phyloP scores from a whole-genome alignment of 1,140 invertebrate species.

The Drosophila kikkawai region DNA sequence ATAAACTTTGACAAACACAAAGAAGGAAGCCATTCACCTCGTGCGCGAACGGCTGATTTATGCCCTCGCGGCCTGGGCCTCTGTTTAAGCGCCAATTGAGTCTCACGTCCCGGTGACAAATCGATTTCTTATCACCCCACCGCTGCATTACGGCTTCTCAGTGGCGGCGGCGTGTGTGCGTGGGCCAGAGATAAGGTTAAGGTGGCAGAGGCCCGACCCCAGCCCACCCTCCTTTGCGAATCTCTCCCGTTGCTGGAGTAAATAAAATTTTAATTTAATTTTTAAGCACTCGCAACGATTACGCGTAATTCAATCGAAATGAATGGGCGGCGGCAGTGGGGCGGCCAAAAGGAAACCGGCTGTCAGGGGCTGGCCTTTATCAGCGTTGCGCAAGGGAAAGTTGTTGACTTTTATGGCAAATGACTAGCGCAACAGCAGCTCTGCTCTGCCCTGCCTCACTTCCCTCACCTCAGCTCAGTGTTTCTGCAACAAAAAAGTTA shows the following conservation, averaged over 20 bases:
- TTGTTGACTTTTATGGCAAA: constrained; percentile 80
- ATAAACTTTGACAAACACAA: constrained; percentile 64
- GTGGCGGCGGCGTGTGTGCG: constrained; percentile 40
- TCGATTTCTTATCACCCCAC: constrained; percentile 80
- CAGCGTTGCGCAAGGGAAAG: constrained; percentile 66
- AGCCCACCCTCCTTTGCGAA: constrained; percentile 2
- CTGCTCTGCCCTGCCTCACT: not conserved
- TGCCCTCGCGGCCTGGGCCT: constrained; percentile 63
- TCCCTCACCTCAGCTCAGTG: not conserved
- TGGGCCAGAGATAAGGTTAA: constrained; percentile 57
- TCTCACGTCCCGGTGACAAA: constrained; percentile 77
- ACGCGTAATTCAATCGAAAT: constrained; percentile 78
- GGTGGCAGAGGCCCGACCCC: constrained; percentile 12
- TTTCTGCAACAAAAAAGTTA: constrained; percentile 38
- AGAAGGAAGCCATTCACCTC: constrained; percentile 13
- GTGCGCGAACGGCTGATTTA: constrained; percentile 60
- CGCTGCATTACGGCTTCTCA: constrained; percentile 60
- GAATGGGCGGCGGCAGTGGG: constrained; percentile 14
- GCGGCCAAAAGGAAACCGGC: constrained; percentile 25
- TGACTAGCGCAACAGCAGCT: constrained; percentile 48
- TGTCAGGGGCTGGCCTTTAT: constrained; percentile 60
- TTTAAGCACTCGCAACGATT: constrained; percentile 79
- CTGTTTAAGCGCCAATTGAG: constrained; percentile 82
- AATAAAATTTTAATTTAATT: constrained; percentile 82
- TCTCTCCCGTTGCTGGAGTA: constrained; percentile 47